These are phyloP conservation scores for Oceanodroma tethys DNA, from an alignment of 2,113 vertebrate species.

Conservation along the genomic window DNA sequence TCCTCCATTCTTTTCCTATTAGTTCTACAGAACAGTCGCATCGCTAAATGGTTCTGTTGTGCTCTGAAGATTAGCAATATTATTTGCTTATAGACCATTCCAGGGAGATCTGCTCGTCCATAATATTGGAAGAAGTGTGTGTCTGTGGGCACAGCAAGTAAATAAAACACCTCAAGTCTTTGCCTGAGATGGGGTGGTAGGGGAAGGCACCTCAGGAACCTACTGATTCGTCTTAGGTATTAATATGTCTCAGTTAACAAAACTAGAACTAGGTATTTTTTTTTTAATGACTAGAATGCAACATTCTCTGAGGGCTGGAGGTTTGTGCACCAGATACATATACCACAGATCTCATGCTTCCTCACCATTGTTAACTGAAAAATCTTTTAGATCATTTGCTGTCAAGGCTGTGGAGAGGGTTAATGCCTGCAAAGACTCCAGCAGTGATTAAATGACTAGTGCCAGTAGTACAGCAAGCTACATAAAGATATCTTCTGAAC, in stretches of 20 bases:
- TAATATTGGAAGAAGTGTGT: neutral
- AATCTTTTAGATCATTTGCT: neutral
- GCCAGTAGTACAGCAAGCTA: neutral
- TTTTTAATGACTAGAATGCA: neutral
- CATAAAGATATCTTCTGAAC: neutral
- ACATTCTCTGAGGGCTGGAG: neutral
- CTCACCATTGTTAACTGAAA: neutral
- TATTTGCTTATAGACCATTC: neutral
- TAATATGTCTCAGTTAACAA: neutral
- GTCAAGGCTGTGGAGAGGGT: neutral
- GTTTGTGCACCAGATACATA: neutral
- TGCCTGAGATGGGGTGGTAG: neutral
- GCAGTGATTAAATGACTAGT: neutral
- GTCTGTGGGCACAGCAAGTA: neutral
- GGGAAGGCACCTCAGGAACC: neutral
- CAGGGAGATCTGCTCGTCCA: neutral
- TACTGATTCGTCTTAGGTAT: neutral
- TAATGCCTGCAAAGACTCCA: neutral
- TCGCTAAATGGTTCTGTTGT: neutral
- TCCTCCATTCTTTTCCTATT: neutral
- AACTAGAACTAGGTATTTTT: neutral
- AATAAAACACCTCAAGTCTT: neutral
- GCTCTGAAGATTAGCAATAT: neutral
- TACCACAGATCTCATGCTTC: neutral
- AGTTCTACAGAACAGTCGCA: neutral